These are phyloP conservation scores for Bathynomus jamesi DNA, from an alignment of 1,140 invertebrate species.

Conservation along the genomic window DNA sequence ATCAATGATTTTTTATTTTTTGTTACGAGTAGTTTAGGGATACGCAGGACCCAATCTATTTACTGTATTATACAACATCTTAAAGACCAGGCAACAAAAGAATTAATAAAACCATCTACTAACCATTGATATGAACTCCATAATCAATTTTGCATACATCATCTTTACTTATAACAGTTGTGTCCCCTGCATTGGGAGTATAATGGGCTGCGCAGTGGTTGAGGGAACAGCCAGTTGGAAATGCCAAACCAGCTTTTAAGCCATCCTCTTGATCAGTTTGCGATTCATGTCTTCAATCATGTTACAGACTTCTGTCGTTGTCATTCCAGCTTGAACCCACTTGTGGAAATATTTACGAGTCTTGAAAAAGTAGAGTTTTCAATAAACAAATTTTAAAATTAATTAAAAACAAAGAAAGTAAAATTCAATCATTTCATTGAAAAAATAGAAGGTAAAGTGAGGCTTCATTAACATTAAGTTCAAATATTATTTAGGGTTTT, in stretches of 20 bases:
- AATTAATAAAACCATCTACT: conserved; percentile 21
- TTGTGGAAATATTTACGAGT: conserved; percentile 81
- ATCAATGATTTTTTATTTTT: too few relatives aligned
- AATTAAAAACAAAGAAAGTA: too few relatives aligned
- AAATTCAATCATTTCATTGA: too few relatives aligned
- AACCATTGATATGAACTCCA: conserved; percentile 95
- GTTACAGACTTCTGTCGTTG: conserved; percentile 98
- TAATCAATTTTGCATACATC: conserved; percentile 99
- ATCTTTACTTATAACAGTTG: conserved; percentile 89
- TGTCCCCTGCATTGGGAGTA: conserved; percentile 96
- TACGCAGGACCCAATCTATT: too few relatives aligned
- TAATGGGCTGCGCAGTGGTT: conserved; percentile 99
- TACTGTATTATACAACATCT: too few relatives aligned
- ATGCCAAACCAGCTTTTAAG: conserved; percentile 90
- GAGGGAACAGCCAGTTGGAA: conserved; percentile 96
- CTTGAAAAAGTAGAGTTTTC: conserved; percentile 44
- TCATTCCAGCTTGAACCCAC: conserved; percentile 96
- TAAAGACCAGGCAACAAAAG: too few relatives aligned
- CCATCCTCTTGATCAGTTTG: conserved; percentile 90
- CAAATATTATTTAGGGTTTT: too few relatives aligned
- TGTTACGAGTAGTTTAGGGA: too few relatives aligned
- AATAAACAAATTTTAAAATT: neutral
- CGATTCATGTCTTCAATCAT: conserved; percentile 87
- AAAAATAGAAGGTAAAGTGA: too few relatives aligned
- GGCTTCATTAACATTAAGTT: too few relatives aligned